A percentile compares a stretch with the other conserved stretches of the same genome.
Conservation (phyloP, 2,888 invertebrate genomes). For the Onchidella celtica region DNA sequence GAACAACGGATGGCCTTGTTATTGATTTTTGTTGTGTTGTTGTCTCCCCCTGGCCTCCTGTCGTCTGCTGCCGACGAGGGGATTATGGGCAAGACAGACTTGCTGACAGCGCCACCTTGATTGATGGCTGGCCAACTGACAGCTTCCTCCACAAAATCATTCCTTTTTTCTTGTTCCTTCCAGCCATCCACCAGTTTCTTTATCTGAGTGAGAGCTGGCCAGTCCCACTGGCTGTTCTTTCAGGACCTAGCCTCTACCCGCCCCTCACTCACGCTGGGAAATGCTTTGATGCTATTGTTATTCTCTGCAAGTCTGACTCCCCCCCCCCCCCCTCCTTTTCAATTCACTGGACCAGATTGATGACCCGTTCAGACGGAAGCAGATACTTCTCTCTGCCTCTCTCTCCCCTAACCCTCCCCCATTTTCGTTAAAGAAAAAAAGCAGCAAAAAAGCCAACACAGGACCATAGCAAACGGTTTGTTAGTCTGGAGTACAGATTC, state of each 20-base stretch:
- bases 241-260: neutral
- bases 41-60: conserved; percentile 11
- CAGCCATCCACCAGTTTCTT: neutral
- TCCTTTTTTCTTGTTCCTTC: conserved; percentile 2
- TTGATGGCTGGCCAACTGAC: conserved; percentile 38
- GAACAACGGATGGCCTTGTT: conserved; percentile 1
- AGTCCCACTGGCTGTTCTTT: neutral
- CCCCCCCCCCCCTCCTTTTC: too few species aligned
- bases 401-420: too few species aligned
- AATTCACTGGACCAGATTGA: too few species aligned
- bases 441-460: too few species aligned
- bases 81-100: conserved; percentile 17
- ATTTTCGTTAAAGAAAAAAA: too few species aligned
- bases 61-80: neutral
- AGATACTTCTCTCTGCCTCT: too few species aligned
- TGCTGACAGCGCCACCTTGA: conserved; percentile 36
- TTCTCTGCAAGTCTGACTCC: too few species aligned
- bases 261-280: too few species aligned
- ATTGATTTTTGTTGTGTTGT: conserved; percentile 40
- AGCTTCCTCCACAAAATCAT: conserved; percentile 23
- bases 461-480: too few species aligned
- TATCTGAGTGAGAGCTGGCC: neutral
- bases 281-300: too few species aligned
- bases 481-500: too few species aligned
- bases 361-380: too few species aligned